Evolutionary conservation across 1,140 invertebrate species (phyloP).

Genomic region (Macrostomum lignano): DNA sequence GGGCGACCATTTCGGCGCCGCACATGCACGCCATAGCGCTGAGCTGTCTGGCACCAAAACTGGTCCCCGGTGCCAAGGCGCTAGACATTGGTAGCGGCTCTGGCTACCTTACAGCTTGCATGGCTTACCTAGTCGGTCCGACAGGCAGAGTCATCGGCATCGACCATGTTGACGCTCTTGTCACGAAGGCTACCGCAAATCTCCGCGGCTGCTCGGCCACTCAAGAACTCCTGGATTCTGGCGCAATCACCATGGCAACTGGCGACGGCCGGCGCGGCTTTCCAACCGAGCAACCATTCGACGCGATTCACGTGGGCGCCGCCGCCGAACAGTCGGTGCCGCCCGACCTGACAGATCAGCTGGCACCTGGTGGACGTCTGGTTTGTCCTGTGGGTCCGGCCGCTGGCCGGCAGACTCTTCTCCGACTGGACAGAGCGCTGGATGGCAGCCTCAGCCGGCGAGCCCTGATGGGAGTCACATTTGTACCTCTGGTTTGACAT

Average conservation of each 20-base stretch:
- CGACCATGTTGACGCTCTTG: too few relatives aligned
- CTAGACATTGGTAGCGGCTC: constrained; percentile 80
- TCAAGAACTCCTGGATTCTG: constrained; percentile 17
- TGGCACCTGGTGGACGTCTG: constrained; percentile 52
- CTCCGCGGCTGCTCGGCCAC: too few relatives aligned
- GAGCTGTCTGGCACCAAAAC: too few relatives aligned
- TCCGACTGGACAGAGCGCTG: constrained; percentile 44
- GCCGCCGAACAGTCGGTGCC: constrained; percentile 50
- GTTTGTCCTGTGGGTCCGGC: constrained; percentile 64
- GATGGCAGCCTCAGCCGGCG: constrained; percentile 49
- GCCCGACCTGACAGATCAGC: constrained; percentile 38
- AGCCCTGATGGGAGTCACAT: constrained; percentile 71
- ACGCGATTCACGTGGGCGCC: constrained; percentile 75
- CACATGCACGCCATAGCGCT: too few relatives aligned
- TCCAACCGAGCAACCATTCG: constrained; percentile 42
- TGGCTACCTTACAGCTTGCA: constrained; percentile 76
- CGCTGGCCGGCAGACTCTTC: constrained; percentile 19
- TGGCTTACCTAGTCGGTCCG: constrained; percentile 63
- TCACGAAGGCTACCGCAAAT: too few relatives aligned
- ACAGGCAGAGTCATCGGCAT: too few relatives aligned
- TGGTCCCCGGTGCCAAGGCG: constrained; percentile 44
- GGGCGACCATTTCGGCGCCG: too few relatives aligned
- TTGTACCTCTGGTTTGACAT: constrained; percentile 77
- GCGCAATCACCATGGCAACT: constrained; percentile 27
- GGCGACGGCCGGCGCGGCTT: constrained; percentile 58